Conservation (phyloP, 2,888 invertebrate genomes). For the Palloptera scutellata region DNA sequence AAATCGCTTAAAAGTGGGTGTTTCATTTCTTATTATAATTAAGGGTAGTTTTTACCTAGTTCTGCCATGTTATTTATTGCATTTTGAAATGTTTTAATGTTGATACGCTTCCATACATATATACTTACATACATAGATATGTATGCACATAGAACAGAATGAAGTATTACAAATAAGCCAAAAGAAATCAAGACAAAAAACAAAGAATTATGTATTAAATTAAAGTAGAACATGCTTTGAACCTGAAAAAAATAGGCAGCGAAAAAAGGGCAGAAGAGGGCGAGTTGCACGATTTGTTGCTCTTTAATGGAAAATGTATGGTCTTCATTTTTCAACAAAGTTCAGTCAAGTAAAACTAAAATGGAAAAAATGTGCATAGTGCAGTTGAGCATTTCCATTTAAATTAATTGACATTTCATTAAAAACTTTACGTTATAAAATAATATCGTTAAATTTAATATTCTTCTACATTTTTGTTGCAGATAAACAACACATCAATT, state of each 20-base stretch:
- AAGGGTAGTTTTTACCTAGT: constrained; percentile 27
- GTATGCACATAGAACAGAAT: background rate
- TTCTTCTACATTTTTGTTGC: no score
- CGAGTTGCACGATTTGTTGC: no score
- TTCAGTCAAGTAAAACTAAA: no score
- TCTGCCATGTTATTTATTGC: constrained; percentile 32
- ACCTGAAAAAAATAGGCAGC: background rate
- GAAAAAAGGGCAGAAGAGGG: no score
- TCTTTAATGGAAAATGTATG: no score
- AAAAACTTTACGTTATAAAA: no score
- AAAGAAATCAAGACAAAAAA: background rate
- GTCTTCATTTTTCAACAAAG: no score
- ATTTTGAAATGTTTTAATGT: constrained; percentile 11
- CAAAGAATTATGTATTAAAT: constrained; percentile 5
- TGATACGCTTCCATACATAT: background rate
- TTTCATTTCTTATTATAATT: constrained; percentile 18
- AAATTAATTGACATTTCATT: no score
- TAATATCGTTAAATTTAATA: no score
- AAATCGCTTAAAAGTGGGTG: no score
- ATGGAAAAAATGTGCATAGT: no score
- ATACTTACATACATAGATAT: constrained; percentile 4
- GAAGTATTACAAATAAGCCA: background rate
- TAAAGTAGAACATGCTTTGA: constrained; percentile 19
- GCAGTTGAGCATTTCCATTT: no score
- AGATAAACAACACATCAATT: background rate